A percentile compares a stretch with the other conserved stretches of the same genome.
Evolutionary conservation across 1,140 invertebrate species (phyloP).

Genomic region (Drosophila teissieri): DNA sequence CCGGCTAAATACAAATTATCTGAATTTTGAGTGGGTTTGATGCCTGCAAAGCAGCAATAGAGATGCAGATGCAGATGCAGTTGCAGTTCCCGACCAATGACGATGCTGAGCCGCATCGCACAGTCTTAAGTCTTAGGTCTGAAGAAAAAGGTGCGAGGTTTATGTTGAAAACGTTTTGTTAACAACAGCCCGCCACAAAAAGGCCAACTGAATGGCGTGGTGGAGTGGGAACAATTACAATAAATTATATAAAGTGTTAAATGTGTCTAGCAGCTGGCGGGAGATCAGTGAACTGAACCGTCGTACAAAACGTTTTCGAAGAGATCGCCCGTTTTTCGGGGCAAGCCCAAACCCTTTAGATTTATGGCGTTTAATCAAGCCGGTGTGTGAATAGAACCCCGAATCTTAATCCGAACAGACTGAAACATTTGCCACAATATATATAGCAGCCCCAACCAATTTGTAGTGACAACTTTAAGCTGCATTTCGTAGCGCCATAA

Average conservation of each 20-base stretch:
- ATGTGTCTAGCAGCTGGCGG: conserved; percentile 51
- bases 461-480: conserved; percentile 79
- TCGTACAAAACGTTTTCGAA: conserved; percentile 57
- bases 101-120: conserved; percentile 31
- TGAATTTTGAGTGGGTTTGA: conserved; percentile 76
- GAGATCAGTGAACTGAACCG: conserved; percentile 41
- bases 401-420: conserved; percentile 20
- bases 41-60: conserved; percentile 54
- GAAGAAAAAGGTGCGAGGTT: conserved; percentile 68
- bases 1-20: conserved; percentile 65
- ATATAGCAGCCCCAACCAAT: conserved; percentile 55
- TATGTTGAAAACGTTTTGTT: conserved; percentile 80
- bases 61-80: conserved; percentile 41
- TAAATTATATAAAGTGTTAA: conserved; percentile 83
- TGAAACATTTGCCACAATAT: background rate
- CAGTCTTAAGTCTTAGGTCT: conserved; percentile 24
- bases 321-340: conserved; percentile 36
- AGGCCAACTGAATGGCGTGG: conserved; percentile 10
- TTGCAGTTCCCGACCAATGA: conserved; percentile 6
- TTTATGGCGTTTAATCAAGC: conserved; percentile 74
- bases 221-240: conserved; percentile 64
- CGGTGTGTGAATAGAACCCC: conserved; percentile 44
- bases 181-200: conserved; percentile 62
- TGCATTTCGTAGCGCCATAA: conserved; percentile 72
- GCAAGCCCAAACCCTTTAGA: conserved; percentile 64